Evolutionary conservation across 2,797 vertebrate species (phyloP).

Genomic region (Chelonia mydas): DNA sequence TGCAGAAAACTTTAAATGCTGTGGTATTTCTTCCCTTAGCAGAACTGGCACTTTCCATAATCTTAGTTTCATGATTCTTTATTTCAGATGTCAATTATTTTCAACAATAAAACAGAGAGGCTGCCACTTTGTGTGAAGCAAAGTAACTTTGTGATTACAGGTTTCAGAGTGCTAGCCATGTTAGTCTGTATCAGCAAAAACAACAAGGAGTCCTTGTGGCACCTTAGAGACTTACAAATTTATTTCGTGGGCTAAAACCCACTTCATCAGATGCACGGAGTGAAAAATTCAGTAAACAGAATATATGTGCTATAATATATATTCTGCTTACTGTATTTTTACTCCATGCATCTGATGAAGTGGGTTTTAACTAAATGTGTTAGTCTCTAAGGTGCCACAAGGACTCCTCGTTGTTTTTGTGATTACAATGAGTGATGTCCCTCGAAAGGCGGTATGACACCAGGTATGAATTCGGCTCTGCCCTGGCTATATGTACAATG

Average conservation of each 20-base stretch:
- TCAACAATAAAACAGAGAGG: slow-evolving; percentile 27
- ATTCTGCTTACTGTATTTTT: too few relatives aligned
- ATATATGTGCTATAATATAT: too few relatives aligned
- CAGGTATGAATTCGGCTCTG: background rate
- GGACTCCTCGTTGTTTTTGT: background rate
- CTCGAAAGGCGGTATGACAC: background rate
- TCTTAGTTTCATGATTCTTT: background rate
- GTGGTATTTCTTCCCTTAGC: background rate
- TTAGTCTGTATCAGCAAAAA: too few relatives aligned
- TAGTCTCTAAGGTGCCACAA: too few relatives aligned
- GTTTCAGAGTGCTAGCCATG: too few relatives aligned
- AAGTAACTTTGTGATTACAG: background rate
- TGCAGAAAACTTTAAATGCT: slow-evolving; percentile 22
- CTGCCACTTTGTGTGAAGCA: background rate
- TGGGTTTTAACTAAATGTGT: too few relatives aligned
- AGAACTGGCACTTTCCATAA: background rate
- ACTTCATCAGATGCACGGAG: too few relatives aligned
- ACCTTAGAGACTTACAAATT: too few relatives aligned
- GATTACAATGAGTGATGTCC: background rate
- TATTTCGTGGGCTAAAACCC: too few relatives aligned
- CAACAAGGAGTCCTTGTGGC: too few relatives aligned
- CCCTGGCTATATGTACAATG: background rate
- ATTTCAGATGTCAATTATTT: slow-evolving; percentile 21
- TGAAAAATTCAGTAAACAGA: too few relatives aligned
- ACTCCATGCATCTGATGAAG: too few relatives aligned